A percentile compares a stretch with the other conserved stretches of the same genome.
Conservation (phyloP, 2,797 vertebrate species). For the Heliangelus exortis region DNA sequence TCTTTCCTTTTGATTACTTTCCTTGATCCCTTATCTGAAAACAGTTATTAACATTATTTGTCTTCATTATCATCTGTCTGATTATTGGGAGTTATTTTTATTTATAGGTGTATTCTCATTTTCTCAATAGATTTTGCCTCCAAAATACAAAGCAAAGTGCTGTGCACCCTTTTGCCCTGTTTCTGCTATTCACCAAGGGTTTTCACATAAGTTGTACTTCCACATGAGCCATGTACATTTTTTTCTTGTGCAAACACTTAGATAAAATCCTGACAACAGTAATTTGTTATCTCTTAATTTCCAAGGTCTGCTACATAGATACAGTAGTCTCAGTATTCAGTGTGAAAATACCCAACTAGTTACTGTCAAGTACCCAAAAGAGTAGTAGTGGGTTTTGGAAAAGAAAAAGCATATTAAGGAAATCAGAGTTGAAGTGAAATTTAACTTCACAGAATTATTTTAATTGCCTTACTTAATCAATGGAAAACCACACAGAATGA, state of each 20-base stretch:
- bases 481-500: background rate
- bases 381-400: background rate
- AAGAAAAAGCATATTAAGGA: background rate
- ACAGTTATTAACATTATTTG: background rate
- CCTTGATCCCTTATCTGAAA: slow-evolving; percentile 27
- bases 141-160: background rate
- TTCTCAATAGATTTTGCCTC: background rate
- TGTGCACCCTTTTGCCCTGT: background rate
- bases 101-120: background rate
- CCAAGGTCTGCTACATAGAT: background rate
- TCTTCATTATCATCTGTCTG: background rate
- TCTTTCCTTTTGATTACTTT: slow-evolving; percentile 51
- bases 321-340: background rate
- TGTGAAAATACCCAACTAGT: background rate
- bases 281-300: background rate
- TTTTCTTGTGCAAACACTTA: background rate
- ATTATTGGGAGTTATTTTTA: background rate
- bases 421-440: background rate
- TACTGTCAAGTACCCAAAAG: background rate
- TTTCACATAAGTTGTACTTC: background rate
- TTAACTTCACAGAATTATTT: background rate
- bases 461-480: slow-evolving; percentile 23
- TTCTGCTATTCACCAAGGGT: background rate
- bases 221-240: fast-evolving
- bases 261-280: background rate